phyloP scores from a whole-genome alignment of 2,888 invertebrate genomes.

The Linnaemya vulpina region DNA sequence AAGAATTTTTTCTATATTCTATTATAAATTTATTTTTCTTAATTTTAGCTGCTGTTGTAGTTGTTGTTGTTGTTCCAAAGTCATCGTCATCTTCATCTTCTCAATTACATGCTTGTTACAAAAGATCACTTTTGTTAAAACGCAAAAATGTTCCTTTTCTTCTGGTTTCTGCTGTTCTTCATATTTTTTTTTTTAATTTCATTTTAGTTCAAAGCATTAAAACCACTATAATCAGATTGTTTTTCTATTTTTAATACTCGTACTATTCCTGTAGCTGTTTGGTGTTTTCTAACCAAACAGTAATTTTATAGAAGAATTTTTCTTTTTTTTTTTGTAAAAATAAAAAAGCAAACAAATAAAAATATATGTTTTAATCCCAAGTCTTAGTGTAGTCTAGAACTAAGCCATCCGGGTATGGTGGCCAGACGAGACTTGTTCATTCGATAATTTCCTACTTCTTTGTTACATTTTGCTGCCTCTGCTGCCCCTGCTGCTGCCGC shows the following conservation, averaged over 20 bases:
- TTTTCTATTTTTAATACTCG: constrained; percentile 9
- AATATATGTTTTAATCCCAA: constrained; percentile 43
- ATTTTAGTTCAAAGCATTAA: constrained; percentile 38
- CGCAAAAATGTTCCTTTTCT: constrained; percentile 30
- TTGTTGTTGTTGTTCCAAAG: constrained; percentile 14
- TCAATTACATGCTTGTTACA: constrained; percentile 68
- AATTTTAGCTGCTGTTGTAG: too few species aligned
- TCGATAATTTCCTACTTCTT: constrained; percentile 62
- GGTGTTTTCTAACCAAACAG: constrained; percentile 46
- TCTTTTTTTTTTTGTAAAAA: constrained; percentile 12
- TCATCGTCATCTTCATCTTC: constrained; percentile 39
- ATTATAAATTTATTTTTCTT: constrained; percentile 31
- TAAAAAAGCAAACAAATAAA: constrained; percentile 14
- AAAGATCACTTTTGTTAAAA: constrained; percentile 61
- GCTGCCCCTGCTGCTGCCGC: constrained; percentile 25
- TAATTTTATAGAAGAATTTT: constrained; percentile 65
- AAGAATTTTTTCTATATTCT: constrained; percentile 53
- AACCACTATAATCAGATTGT: constrained; percentile 60
- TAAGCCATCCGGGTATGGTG: constrained; percentile 24
- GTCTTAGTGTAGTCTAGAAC: constrained; percentile 9
- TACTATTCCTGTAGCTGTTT: constrained; percentile 15
- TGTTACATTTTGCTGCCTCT: constrained; percentile 20
- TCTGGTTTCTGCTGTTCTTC: constrained; percentile 11
- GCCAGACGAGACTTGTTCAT: constrained; percentile 66
- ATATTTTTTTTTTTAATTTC: constrained; percentile 25